Evolutionary conservation across 1,140 invertebrate species (phyloP).

Genomic region (Nasonia longicornis): DNA sequence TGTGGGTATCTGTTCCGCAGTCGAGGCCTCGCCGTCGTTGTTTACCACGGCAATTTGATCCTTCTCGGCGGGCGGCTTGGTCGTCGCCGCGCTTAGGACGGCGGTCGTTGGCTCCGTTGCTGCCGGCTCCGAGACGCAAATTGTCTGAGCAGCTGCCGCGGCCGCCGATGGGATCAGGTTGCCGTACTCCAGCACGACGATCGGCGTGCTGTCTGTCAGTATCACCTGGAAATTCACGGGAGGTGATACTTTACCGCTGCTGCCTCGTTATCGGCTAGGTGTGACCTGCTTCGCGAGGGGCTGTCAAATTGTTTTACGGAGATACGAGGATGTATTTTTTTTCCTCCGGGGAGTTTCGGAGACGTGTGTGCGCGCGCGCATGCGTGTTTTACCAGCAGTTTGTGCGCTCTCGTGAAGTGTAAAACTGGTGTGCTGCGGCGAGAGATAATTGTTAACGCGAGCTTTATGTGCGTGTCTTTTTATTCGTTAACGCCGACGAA

Average conservation of each 20-base stretch:
- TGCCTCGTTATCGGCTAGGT: not conserved
- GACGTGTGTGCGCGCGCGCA: not conserved
- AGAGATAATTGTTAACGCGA: too few species aligned
- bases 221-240: constrained; percentile 32
- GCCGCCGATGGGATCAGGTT: constrained; percentile 53
- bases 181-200: constrained; percentile 46
- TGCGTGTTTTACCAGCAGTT: too few species aligned
- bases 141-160: constrained; percentile 17
- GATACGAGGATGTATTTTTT: not conserved
- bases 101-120: not conserved
- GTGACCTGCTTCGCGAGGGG: not conserved
- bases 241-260: not conserved
- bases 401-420: not conserved
- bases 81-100: constrained; percentile 35
- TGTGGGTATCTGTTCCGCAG: constrained; percentile 45
- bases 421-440: not conserved
- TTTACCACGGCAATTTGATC: constrained; percentile 13
- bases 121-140: not conserved
- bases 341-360: not conserved
- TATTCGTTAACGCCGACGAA: too few species aligned
- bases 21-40: constrained; percentile 17
- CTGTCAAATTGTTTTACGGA: too few species aligned
- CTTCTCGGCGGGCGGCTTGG: constrained; percentile 34
- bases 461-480: too few species aligned
- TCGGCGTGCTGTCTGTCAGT: constrained; percentile 40